Conservation (phyloP, 2,888 invertebrate genomes). For the Tipula helvola region DNA sequence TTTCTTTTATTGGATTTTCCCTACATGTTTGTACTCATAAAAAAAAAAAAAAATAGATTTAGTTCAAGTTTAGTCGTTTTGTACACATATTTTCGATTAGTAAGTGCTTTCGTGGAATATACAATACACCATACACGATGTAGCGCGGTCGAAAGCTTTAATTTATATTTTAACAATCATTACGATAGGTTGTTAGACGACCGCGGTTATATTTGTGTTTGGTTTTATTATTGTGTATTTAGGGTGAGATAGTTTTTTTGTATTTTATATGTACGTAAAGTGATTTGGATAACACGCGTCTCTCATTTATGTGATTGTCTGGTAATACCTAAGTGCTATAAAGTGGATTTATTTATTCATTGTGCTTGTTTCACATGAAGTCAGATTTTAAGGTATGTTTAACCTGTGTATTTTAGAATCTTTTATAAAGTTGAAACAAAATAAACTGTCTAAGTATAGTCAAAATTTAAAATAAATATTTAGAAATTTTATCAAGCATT, state of each 20-base stretch:
- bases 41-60: neutral
- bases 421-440: too few relatives aligned
- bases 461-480: too few relatives aligned
- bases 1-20: neutral
- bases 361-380: neutral
- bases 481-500: too few relatives aligned
- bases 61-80: neutral
- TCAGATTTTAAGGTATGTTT: neutral
- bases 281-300: neutral
- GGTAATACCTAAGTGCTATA: neutral
- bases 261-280: neutral
- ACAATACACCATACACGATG: neutral
- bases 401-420: neutral
- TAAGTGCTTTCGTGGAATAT: neutral
- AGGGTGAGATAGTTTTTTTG: neutral
- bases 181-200: neutral
- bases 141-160: neutral
- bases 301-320: neutral
- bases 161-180: neutral
- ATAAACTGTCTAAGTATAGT: too few relatives aligned
- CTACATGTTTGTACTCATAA: neutral
- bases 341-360: neutral
- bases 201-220: neutral
- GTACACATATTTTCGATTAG: neutral
- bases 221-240: neutral